These are phyloP conservation scores for Cassiopea xamachana DNA, from an alignment of 30 jellyfish, hydroid and myxozoan species.

Conservation along the genomic window DNA sequence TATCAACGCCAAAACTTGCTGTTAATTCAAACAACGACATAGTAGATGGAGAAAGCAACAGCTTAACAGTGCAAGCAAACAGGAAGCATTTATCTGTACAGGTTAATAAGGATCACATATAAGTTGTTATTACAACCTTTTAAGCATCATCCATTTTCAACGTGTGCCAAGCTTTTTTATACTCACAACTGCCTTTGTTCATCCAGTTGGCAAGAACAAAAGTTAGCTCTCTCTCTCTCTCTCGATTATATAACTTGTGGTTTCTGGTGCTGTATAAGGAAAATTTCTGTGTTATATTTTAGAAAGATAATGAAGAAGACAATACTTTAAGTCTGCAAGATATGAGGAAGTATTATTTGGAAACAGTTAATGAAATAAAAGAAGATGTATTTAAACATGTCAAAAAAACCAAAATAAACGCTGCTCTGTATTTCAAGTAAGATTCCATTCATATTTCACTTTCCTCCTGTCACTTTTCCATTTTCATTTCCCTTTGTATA, in stretches of 20 bases:
- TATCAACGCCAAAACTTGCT: not conserved
- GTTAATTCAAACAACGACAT: not conserved
- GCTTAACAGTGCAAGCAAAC: not conserved
- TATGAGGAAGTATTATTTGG: conserved; percentile 72
- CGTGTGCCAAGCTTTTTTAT: too few relatives aligned
- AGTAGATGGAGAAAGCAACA: not conserved
- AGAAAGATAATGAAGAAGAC: conserved; percentile 53
- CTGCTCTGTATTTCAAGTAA: conserved; percentile 64
- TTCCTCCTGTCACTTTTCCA: not conserved
- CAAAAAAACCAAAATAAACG: conserved; percentile 63
- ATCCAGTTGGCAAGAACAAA: too few relatives aligned
- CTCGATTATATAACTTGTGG: not conserved
- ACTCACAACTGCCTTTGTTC: too few relatives aligned
- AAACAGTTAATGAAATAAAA: conserved; percentile 55
- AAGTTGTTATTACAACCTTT: not conserved
- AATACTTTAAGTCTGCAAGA: conserved; percentile 39
- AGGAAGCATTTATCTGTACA: not conserved
- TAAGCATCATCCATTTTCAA: too few relatives aligned
- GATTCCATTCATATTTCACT: not conserved
- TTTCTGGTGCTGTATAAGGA: not conserved
- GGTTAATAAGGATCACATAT: not conserved
- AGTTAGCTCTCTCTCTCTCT: too few relatives aligned
- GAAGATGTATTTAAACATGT: conserved; percentile 69
- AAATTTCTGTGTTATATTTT: not conserved
- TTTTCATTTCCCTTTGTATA: not conserved